Evolutionary conservation across 2,888 invertebrate genomes (phyloP), one percentile per base, ranked within the genome.

Genomic region (Acanthopleura granulata): DNA sequence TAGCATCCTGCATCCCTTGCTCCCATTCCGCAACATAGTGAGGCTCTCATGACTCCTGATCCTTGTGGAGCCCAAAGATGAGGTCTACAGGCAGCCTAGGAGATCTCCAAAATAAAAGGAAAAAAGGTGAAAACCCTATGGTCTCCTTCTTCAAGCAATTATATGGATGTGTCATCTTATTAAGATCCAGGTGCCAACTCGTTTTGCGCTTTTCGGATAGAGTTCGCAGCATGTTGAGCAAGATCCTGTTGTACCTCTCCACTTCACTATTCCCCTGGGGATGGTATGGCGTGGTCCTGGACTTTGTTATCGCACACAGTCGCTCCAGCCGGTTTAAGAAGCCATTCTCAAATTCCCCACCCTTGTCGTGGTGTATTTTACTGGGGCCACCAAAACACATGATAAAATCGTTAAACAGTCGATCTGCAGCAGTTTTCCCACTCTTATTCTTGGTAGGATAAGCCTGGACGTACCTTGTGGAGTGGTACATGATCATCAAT

Each of bases 401-500:
- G 14, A 78, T 50, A 16, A 62, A 72, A 18, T 74, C 15, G 16
- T 78, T 57, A n/a, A 66, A 51, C 49, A 78, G 57, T 15, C 61
- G 72, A 49, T 71, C 62, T 22, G 77, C 77, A 50, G 74, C 71
- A 25, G 74, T 74, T 22, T 49, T 70, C 14, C 75, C 77, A 18
- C 71, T 61, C 57, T 73, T 61, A n/a, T 77, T 74, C 66, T 62
- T 70, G 11, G 72, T 72, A 1, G 77, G 73, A 30, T 73, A 16
- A 15, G 75, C 77, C 12, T 70, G 18, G 16, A 71, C 61, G 50
- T 74, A 77, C 27, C 62, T 76, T 40, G 75, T 77, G 49, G 77
- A 77, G 15, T 49, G 66, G 57, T 78, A 71, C 12, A 75, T 78
- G 16, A 78, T 62, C 16, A 78, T 72, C 14, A 78, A 50, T n/a